Evolutionary conservation across 2,888 invertebrate genomes (phyloP).

Genomic region (Trypoxylon attenuatum): DNA sequence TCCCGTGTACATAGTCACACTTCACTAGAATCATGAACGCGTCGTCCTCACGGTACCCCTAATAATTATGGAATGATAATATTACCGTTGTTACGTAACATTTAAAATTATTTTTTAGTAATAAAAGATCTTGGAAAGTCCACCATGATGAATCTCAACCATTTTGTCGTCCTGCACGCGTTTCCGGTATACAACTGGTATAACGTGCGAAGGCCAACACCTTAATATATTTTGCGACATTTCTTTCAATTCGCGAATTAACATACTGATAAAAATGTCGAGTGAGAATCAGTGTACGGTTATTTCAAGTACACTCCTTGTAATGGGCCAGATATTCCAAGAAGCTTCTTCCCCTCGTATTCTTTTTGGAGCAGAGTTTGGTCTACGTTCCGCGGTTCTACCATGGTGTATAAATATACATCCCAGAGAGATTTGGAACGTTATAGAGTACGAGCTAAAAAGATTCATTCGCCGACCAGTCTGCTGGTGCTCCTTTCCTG

Average conservation of each 20-base stretch:
- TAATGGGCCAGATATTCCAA: conserved; percentile 60
- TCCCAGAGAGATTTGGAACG: too few relatives aligned
- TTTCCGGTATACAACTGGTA: too few relatives aligned
- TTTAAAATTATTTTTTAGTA: conserved; percentile 49
- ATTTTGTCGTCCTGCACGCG: too few relatives aligned
- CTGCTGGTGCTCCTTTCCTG: too few relatives aligned
- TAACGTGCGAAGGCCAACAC: too few relatives aligned
- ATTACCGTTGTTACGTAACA: conserved; percentile 37
- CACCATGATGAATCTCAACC: background rate
- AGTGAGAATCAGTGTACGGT: conserved; percentile 53
- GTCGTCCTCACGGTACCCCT: conserved; percentile 11
- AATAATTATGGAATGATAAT: conserved; percentile 14
- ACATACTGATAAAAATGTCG: conserved; percentile 64
- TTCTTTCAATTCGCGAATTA: too few relatives aligned
- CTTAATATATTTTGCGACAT: too few relatives aligned
- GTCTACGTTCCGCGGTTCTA: conserved; percentile 46
- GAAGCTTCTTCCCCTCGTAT: conserved; percentile 51
- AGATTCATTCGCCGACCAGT: too few relatives aligned
- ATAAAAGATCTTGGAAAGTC: conserved; percentile 39
- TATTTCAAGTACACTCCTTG: conserved; percentile 49
- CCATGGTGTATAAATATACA: conserved; percentile 57
- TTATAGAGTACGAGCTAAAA: too few relatives aligned
- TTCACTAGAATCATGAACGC: conserved; percentile 25
- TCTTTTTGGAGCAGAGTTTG: conserved; percentile 61
- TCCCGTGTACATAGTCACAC: conserved; percentile 41